These are phyloP conservation scores for Hypercompe scribonia DNA, from an alignment of 2,888 invertebrate species.

Conservation along the genomic window DNA sequence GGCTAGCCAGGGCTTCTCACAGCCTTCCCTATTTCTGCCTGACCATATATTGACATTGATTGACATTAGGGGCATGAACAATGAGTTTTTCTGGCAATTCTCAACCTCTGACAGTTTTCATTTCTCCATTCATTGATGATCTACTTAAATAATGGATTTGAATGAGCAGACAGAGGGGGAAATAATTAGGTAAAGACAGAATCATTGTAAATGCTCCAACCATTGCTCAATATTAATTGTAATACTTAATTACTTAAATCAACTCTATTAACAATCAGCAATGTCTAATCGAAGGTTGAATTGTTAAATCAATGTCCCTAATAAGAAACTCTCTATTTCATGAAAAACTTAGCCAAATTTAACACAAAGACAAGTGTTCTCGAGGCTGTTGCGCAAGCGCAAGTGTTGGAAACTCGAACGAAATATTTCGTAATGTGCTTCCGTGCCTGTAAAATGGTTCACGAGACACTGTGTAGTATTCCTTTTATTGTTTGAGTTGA, in stretches of 20 bases:
- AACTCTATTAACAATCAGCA: conserved; percentile 27
- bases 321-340: conserved; percentile 30
- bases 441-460: conserved; percentile 16
- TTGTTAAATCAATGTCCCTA: conserved; percentile 27
- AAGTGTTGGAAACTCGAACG: conserved; percentile 17
- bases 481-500: neutral
- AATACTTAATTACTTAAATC: conserved; percentile 34
- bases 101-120: neutral
- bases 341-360: conserved; percentile 35
- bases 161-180: neutral
- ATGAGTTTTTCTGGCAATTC: too few relatives aligned
- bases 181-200: neutral
- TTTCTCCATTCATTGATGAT: neutral
- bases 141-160: neutral
- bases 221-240: conserved; percentile 23
- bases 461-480: conserved; percentile 12
- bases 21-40: too few relatives aligned
- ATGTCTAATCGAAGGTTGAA: conserved; percentile 41
- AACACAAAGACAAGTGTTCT: conserved; percentile 30
- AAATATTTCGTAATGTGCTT: conserved; percentile 12
- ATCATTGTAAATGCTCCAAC: conserved; percentile 4
- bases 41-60: too few relatives aligned
- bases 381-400: conserved; percentile 30
- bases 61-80: too few relatives aligned
- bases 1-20: too few relatives aligned